Evolutionary conservation across 2,797 vertebrate species (phyloP).

Genomic region (Falco novaeseelandiae): DNA sequence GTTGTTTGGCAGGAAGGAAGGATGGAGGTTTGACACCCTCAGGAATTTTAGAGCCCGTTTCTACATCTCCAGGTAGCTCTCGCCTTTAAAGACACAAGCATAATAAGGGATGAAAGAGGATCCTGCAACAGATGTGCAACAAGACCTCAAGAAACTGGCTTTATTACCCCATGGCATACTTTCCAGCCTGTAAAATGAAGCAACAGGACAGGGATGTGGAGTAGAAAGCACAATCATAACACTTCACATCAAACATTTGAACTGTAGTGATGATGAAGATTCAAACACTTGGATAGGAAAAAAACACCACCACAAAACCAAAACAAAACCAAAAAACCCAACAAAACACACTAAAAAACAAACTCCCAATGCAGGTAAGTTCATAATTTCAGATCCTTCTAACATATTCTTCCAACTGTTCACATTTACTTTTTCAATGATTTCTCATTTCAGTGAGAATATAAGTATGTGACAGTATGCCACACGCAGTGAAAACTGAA

Average conservation of each 20-base stretch:
- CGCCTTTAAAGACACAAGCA: not conserved
- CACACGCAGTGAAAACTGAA: not conserved
- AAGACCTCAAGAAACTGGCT: not conserved
- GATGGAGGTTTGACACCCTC: not conserved
- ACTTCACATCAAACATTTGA: not conserved
- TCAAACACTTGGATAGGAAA: not conserved
- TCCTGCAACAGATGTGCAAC: not conserved
- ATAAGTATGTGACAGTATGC: not conserved
- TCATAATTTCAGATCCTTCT: not conserved
- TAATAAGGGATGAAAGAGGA: not conserved
- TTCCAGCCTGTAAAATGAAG: not conserved
- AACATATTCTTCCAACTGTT: not conserved
- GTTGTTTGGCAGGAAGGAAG: not conserved
- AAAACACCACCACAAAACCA: too few relatives aligned
- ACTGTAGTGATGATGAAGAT: not conserved
- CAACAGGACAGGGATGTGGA: not conserved
- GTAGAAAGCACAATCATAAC: not conserved
- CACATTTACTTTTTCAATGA: not conserved
- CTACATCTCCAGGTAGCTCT: not conserved
- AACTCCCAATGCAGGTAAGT: not conserved
- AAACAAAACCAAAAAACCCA: not conserved
- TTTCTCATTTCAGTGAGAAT: not conserved
- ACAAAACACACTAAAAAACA: not conserved
- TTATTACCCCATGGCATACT: not conserved
- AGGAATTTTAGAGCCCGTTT: not conserved